Base-by-base conservation (phyloP, 2,113 vertebrate species). In the Bagarius yarrelli region DNA sequence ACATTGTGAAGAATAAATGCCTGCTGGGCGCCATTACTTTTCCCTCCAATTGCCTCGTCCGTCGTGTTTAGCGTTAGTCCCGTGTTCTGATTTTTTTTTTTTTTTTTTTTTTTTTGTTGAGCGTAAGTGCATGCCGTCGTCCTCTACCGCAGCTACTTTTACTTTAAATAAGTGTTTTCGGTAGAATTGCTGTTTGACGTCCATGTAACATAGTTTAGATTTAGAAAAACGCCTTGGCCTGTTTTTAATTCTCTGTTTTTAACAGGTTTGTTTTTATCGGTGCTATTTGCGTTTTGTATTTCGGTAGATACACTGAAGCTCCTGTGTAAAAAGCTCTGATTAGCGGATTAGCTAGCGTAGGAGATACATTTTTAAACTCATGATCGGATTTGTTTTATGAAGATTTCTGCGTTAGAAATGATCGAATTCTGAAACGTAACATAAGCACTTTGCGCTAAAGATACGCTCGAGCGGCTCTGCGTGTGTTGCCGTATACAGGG, bases 201-300 rank as follows among this genome's bases (percentile, higher is more conserved):
- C 13, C 5, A 21, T 21, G 11, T 12, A 23, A 12, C 14, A 5
- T 23, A 6, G 12, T 14, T 15, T 64, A 5, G 12, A 21, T 63
- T 63, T 64, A 23, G 44, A 77, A 59, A 53, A 57, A n/a, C 13
- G 30, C 30, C 18, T 36, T 25, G 8, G 14, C 13, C 11, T 1
- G 53, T 74, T 55, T 27, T 66, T 8, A 19, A 12, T n/a, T 14
- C 8, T 52, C 52, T n/a, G 6, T 27, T 69, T 79, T 67, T 79
- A 27, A 56, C 15, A 21, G 11, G 8, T 56, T 12, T n/a, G 18
- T 60, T 55, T 44, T 30, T 60, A 71, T 50, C 32, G 78, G 78
- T 80, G 78, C 78, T 80, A 80, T 27, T 80, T 71, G 23, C 19
- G 23, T 40, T 60, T 78, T 53, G 30, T 36, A 67, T n/a, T 14